A percentile compares a stretch with the other conserved stretches of the same genome.
These are phyloP conservation scores for Mesocentrotus franciscanus DNA, from an alignment of 53 echinoderm and acorn worm genomes.

Conservation along the genomic window DNA sequence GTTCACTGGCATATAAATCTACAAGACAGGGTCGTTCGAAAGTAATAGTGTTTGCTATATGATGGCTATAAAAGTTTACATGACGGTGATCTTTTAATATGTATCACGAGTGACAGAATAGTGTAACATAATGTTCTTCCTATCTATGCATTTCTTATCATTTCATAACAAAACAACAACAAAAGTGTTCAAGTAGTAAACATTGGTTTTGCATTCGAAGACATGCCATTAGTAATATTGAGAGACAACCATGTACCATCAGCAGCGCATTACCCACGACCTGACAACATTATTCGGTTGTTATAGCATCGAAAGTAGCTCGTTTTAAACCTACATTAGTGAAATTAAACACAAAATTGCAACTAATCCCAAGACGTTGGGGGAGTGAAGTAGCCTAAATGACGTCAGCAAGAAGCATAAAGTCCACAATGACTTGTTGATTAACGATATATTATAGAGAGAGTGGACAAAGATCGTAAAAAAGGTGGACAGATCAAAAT, in stretches of 20 bases:
- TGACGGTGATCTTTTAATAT: too few species aligned
- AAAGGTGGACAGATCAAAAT: too few species aligned
- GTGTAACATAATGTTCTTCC: too few species aligned
- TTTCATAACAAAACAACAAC: too few species aligned
- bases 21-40: too few species aligned
- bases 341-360: background rate
- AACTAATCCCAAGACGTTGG: background rate
- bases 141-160: too few species aligned
- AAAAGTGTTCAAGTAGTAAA: too few species aligned
- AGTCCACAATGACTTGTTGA: background rate
- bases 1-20: background rate
- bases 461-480: too few species aligned
- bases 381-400: background rate
- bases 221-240: background rate
- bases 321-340: background rate
- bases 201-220: background rate
- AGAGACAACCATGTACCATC: background rate
- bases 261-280: background rate
- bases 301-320: background rate
- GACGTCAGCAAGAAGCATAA: background rate
- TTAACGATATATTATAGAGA: background rate
- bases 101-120: too few species aligned
- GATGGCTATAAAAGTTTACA: too few species aligned
- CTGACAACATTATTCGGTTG: background rate
- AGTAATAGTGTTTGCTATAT: too few species aligned